A percentile compares a stretch with the other conserved stretches of the same genome.
These are phyloP conservation scores for Candidula unifasciata DNA, from an alignment of 2,888 invertebrate genomes.

Conservation along the genomic window DNA sequence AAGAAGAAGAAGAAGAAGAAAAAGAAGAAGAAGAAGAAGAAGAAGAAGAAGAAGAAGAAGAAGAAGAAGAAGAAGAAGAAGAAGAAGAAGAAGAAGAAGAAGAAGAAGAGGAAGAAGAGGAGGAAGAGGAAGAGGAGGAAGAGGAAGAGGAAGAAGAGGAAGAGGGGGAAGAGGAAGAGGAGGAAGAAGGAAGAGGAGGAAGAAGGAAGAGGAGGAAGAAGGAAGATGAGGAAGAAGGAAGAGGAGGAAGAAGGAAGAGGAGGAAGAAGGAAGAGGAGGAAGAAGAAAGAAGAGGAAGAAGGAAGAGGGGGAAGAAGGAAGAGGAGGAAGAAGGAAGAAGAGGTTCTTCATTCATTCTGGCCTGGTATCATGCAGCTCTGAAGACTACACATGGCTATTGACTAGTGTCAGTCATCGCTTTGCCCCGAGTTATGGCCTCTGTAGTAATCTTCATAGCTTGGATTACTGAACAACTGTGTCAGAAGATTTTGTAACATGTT, in stretches of 20 bases:
- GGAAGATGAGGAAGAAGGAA: too few species aligned
- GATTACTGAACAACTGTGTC: too few species aligned
- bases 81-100: background rate
- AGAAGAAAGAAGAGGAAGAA: background rate
- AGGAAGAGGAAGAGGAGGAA: background rate
- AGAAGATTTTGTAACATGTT: too few species aligned
- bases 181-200: background rate
- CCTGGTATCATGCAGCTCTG: too few species aligned
- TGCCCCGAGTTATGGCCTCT: too few species aligned
- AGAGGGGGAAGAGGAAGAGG: background rate
- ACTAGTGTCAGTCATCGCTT: too few species aligned
- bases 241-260: background rate
- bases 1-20: too few species aligned
- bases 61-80: background rate
- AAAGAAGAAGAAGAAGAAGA: too few species aligned
- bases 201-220: background rate
- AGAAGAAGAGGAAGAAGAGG: background rate
- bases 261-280: background rate
- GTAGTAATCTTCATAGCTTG: too few species aligned
- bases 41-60: too few species aligned
- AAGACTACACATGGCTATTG: too few species aligned
- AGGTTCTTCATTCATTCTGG: too few species aligned
- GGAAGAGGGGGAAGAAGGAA: background rate
- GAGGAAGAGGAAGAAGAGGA: background rate
- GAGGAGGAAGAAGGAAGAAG: background rate